These are phyloP conservation scores for Sardinella longiceps DNA, from an alignment of 2,797 vertebrate species.

Conservation along the genomic window DNA sequence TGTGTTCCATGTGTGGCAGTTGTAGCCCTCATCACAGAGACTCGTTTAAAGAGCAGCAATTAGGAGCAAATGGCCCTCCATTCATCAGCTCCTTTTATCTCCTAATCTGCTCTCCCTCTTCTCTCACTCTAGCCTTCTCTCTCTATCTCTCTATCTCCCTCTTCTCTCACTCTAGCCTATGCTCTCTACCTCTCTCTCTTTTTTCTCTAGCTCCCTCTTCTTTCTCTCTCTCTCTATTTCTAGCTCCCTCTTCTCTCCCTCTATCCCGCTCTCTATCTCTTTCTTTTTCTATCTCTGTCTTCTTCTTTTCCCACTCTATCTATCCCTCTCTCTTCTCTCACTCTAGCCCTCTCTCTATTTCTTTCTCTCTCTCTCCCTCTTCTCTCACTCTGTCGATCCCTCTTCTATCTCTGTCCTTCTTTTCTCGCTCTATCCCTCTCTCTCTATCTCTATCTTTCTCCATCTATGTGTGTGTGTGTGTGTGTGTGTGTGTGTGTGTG, in stretches of 20 bases:
- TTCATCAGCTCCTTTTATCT: slow-evolving; percentile 73
- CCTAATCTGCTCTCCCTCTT: neutral
- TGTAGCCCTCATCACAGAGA: slow-evolving; percentile 61
- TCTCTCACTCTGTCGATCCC: no score
- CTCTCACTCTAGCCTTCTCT: neutral
- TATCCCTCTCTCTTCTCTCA: no score
- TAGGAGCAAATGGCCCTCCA: slow-evolving; percentile 68
- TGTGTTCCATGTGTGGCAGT: no score
- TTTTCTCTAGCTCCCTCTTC: neutral
- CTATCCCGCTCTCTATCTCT: slow-evolving; percentile 25
- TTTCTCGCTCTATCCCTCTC: slow-evolving; percentile 58
- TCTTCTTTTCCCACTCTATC: no score
- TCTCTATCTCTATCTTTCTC: slow-evolving; percentile 58
- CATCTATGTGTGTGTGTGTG: no score
- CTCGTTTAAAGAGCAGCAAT: slow-evolving; percentile 74
- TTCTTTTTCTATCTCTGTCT: slow-evolving; percentile 13
- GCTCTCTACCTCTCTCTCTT: no score
- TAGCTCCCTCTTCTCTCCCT: no score
- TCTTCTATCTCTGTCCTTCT: slow-evolving; percentile 60
- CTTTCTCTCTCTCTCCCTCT: slow-evolving; percentile 39
- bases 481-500: no score
- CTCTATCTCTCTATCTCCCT: neutral
- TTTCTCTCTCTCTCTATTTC: neutral
- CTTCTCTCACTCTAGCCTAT: no score
- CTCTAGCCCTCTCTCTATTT: slow-evolving; percentile 43